Evolutionary conservation across 2,888 invertebrate species (phyloP), one percentile per base, ranked within the genome.

Genomic region (Stictocephala bisonia): DNA sequence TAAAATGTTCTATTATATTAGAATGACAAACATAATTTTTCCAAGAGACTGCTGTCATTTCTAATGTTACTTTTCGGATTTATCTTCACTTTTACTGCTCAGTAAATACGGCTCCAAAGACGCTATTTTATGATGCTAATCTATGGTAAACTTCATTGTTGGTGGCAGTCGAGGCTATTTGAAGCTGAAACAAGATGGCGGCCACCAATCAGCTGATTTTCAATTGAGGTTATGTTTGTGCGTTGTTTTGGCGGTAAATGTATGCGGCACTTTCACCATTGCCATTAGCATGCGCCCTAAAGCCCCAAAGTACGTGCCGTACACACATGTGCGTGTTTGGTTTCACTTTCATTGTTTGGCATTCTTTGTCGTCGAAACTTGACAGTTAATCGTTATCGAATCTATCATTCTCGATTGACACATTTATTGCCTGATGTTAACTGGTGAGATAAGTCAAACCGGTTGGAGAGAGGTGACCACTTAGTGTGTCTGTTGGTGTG

Each of bases 221-320:
- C 60, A 60, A 60, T 31, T 60, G 60, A 27, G 60, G 60, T 60
- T 60, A 60, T 60, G 56, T 56, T 56, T 29, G 60, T 35, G 22
- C 60, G 31, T 35, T 11, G 35, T 60, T 60, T 60, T 60, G 60
- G 60, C 60, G 60, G 60, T 9, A 60, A 60, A 60, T 60, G 13
- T 60, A 60, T 60, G 31, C 60, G 35, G 6, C 60, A 60, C 60
- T 60, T 60, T 60, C 60, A 3, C 60, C 22, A 31, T 35, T 31
- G 18, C 31, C 60, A n/a, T n/a, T n/a, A n/a, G n/a, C n/a, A n/a
- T n/a, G n/a, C n/a, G n/a, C n/a, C n/a, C n/a, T n/a, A n/a, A n/a
- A n/a, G n/a, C n/a, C n/a, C n/a, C n/a, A n/a, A n/a, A n/a, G n/a
- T n/a, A n/a, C n/a, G n/a, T n/a, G n/a, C n/a, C 22, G 40, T 60